These are phyloP conservation scores for Sphecodes monilicornis DNA, from an alignment of 2,888 invertebrate species.

Conservation along the genomic window DNA sequence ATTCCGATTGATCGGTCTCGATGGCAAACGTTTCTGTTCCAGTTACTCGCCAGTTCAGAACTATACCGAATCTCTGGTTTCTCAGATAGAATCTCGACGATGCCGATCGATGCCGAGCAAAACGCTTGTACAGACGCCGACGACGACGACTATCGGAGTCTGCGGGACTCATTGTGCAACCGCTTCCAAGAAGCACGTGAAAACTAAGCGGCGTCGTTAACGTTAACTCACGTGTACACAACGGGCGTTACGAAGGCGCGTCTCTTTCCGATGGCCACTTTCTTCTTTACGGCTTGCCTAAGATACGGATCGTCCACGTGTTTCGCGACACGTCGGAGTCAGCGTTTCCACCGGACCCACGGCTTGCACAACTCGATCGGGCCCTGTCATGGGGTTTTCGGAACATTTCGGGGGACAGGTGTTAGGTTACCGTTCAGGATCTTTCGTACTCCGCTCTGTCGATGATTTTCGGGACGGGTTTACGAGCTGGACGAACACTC, in stretches of 20 bases:
- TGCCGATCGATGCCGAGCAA: constrained; percentile 24
- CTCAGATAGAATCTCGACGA: background rate
- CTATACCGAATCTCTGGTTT: background rate
- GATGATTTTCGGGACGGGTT: background rate
- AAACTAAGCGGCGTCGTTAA: constrained; percentile 63
- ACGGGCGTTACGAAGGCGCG: constrained; percentile 68
- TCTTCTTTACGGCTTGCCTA: constrained; percentile 77
- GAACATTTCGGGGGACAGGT: constrained; percentile 1
- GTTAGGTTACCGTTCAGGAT: background rate
- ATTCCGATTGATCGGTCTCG: background rate
- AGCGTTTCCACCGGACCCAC: constrained; percentile 28
- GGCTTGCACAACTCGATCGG: constrained; percentile 45
- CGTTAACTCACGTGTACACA: constrained; percentile 64
- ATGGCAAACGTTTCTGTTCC: background rate
- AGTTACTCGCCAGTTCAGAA: background rate
- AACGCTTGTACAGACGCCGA: background rate
- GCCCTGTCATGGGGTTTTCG: constrained; percentile 1
- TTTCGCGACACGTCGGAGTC: constrained; percentile 70
- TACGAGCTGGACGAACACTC: background rate
- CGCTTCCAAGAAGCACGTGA: constrained; percentile 68
- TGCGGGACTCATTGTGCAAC: constrained; percentile 44
- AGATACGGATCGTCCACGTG: constrained; percentile 74
- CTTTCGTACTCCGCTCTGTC: background rate
- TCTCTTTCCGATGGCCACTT: constrained; percentile 76
- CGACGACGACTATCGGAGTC: constrained; percentile 33